phyloP scores from a whole-genome alignment of 1,140 invertebrate species.

The Drosophila santomea region DNA sequence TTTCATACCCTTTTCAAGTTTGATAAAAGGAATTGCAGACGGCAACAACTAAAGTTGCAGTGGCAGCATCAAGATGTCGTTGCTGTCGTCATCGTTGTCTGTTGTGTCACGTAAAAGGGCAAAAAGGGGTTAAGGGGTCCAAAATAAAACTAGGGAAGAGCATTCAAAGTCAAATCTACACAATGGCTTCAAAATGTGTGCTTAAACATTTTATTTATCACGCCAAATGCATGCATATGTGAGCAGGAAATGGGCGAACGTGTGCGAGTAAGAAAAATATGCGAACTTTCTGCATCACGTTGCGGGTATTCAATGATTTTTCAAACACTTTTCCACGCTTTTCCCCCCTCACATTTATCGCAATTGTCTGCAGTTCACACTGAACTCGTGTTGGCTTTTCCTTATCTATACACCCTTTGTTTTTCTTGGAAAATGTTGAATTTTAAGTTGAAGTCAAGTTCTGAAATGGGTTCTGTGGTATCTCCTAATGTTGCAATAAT shows the following conservation, averaged over 20 bases:
- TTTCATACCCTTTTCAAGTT: conserved; percentile 5
- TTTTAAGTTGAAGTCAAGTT: conserved; percentile 21
- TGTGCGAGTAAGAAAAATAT: conserved; percentile 58
- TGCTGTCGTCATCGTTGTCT: conserved; percentile 45
- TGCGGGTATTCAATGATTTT: conserved; percentile 79
- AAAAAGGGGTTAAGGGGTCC: conserved; percentile 1
- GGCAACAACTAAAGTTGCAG: conserved; percentile 27
- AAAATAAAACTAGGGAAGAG: conserved; percentile 1
- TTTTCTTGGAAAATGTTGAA: conserved; percentile 25
- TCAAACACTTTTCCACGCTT: conserved; percentile 28
- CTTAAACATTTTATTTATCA: conserved; percentile 83
- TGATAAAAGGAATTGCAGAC: conserved; percentile 53
- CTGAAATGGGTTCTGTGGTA: conserved; percentile 12
- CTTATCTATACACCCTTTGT: conserved; percentile 35
- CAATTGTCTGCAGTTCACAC: conserved; percentile 69
- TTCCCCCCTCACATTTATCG: conserved; percentile 61
- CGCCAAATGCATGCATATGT: conserved; percentile 67
- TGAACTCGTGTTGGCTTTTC: conserved; percentile 16
- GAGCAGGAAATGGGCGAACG: conserved; percentile 47
- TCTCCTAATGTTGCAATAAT: conserved; percentile 41
- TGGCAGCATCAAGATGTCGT: conserved; percentile 46
- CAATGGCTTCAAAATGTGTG: conserved; percentile 76
- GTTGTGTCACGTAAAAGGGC: conserved; percentile 49
- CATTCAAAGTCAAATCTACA: conserved; percentile 79
- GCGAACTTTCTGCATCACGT: conserved; percentile 67